Conservation (phyloP, 2,113 vertebrate genomes). For the Dendropsophus ebraccatus region DNA sequence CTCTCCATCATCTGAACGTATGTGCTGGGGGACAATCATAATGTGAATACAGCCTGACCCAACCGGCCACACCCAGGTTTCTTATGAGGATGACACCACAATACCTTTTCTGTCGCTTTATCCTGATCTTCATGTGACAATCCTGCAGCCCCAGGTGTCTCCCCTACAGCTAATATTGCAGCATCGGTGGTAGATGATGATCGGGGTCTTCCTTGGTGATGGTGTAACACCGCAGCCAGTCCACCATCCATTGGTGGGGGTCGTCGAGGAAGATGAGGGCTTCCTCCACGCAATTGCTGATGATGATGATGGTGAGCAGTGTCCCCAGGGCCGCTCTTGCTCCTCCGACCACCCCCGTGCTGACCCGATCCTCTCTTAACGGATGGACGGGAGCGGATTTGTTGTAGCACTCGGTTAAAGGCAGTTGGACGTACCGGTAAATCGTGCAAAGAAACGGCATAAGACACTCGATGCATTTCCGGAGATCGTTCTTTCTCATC, state of each 20-base stretch:
- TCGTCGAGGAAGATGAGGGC: conserved; percentile 76
- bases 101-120: conserved; percentile 75
- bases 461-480: conserved; percentile 85
- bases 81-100: not conserved
- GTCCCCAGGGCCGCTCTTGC: conserved; percentile 76
- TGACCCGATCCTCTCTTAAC: conserved; percentile 81
- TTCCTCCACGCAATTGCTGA: conserved; percentile 69
- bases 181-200: conserved; percentile 84
- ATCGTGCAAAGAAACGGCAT: conserved; percentile 82
- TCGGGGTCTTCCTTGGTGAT: conserved; percentile 80
- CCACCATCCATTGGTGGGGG: conserved; percentile 78
- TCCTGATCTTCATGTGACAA: conserved; percentile 72
- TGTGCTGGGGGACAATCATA: not conserved
- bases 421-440: conserved; percentile 80
- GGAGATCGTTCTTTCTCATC: conserved; percentile 84
- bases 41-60: not conserved
- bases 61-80: not conserved
- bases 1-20: too few species aligned
- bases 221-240: conserved; percentile 78
- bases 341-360: conserved; percentile 72
- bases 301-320: conserved; percentile 56
- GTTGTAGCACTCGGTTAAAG: conserved; percentile 84
- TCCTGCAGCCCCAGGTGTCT: not conserved
- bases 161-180: conserved; percentile 71
- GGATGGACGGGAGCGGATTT: conserved; percentile 83